phyloP scores from a whole-genome alignment of 1,140 invertebrate genomes.

The Orius laevigatus region DNA sequence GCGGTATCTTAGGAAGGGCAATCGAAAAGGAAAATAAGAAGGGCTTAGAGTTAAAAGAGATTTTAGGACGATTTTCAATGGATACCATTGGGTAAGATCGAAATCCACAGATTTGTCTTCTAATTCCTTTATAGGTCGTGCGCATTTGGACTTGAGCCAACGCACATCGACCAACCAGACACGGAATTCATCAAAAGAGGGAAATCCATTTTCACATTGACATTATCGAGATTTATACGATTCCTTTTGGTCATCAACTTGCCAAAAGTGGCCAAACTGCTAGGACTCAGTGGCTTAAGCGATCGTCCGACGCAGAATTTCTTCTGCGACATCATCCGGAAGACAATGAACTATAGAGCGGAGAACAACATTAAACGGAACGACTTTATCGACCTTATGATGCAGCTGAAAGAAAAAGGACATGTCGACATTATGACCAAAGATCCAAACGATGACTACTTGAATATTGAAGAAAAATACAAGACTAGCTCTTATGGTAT shows the following conservation, averaged over 20 bases:
- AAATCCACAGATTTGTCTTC: too few species aligned
- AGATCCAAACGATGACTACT: slow-evolving; percentile 8
- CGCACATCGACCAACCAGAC: slow-evolving; percentile 33
- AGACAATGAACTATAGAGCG: slow-evolving; percentile 19
- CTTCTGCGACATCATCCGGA: slow-evolving; percentile 17
- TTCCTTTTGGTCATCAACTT: slow-evolving; percentile 3
- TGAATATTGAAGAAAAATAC: background rate
- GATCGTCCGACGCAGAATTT: slow-evolving; percentile 3
- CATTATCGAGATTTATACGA: slow-evolving; percentile 6
- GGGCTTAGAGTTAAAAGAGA: slow-evolving; percentile 32
- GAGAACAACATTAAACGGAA: slow-evolving; percentile 13
- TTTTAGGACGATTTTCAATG: slow-evolving; percentile 39
- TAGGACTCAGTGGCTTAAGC: slow-evolving; percentile 7
- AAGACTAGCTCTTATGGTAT: slow-evolving; percentile 2
- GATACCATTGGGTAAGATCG: slow-evolving; percentile 35
- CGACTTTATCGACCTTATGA: slow-evolving; percentile 22
- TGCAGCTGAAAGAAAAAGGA: slow-evolving; percentile 18
- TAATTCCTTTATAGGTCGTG: slow-evolving; percentile 24
- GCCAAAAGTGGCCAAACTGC: slow-evolving; percentile 12
- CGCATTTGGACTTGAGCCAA: slow-evolving; percentile 42
- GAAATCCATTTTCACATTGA: slow-evolving; percentile 17
- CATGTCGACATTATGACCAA: background rate
- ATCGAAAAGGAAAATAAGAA: slow-evolving; percentile 20
- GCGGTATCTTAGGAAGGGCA: slow-evolving; percentile 24
- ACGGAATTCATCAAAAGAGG: slow-evolving; percentile 31